Evolutionary conservation across 1,140 invertebrate species (phyloP), one percentile per base, ranked within the genome.

Genomic region (Solenopsis fugax): DNA sequence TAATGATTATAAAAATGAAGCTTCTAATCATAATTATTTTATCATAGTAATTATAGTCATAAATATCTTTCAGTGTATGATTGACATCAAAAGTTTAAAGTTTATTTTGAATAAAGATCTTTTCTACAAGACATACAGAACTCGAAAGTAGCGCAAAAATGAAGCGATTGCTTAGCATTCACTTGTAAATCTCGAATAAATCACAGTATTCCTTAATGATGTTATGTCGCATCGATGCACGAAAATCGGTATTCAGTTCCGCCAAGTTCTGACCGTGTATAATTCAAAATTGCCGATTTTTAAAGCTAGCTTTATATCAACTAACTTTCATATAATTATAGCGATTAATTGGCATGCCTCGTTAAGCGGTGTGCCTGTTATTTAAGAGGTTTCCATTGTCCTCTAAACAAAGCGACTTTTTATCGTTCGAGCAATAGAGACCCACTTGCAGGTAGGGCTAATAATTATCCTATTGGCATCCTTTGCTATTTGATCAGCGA

Each of bases 341-440:
- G 21, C 3, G 37, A 72, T 82, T 81, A 69, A 71, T 82, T 41
- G 65, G 24, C 34, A 62, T 73, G 69, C 45, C 69, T 69, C 60
- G 64, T 64, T 87, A 60, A 80, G 41, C 78, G 24, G 24, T 13
- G 4, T 56, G 7, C 37, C 24, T 76, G 81, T 76, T 85, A 76
- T 76, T 76, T 60, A 76, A 41, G 24, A 62, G 12, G 60, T 76
- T 45, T 76, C 50, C 21, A 52, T 85, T 85, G 41, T 76, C 71
- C 81, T 85, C 29, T 64, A 50, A 62, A 76, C 71, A 76, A 85
- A 85, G 71, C 13, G 10, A n/a, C 12, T 62, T 75, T 69, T 62
- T 62, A 76, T 52, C n/a, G 13, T 29, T n/a, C n/a, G 41, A 69
- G n/a, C n/a, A 41, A 13, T 67, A 80, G 34, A 56, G 21, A 29